Evolutionary conservation across 2,113 vertebrate genomes (phyloP), one percentile per base, ranked within the genome.

Genomic region (Scomber colias): DNA sequence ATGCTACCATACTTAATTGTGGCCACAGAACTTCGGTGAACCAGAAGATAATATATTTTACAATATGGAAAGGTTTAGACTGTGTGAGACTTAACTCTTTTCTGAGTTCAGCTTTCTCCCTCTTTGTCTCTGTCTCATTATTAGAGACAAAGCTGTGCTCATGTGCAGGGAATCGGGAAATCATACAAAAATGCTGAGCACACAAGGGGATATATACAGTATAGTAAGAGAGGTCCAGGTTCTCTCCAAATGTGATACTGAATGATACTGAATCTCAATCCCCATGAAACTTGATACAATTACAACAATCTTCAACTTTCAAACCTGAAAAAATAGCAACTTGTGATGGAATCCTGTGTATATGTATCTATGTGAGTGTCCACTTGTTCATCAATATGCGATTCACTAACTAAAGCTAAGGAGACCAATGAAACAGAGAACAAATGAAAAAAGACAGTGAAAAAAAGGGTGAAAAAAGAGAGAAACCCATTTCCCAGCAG

Each of bases 401-500:
- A 19, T 61, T 78, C 21, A 70, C 17, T 31, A 27, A 67, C 54
- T 67, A 55, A 57, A 60, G 30, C 49, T 30, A 31, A 71, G 64
- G 17, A 44, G 66, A 71, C 9, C 1, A 50, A 24, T 62, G 59
- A 21, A 24, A 77, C 19, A 31, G 14, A 21, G n/a, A 62, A 19
- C 24, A 66, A 72, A 56, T 27, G 19, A 63, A 24, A 68, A 12
- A 30, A 62, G 44, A 76, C 1, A 49, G 45, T 53, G 6, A 3
- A 6, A 48, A 35, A 7, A 11, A 1, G 5, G 15, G 35, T 3
- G 7, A 40, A 60, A 74, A 78, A 83, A 17, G 61, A 48, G 3
- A 80, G 45, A 77, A 64, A 82, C 6, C 67, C 53, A 82, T 88
- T 87, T 87, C 71, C 68, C 71, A 75, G 81, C 75, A 78, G 77